Evolutionary conservation across 2,888 invertebrate genomes (phyloP), one percentile per base, ranked within the genome.

Genomic region (Ennomos erosarius): DNA sequence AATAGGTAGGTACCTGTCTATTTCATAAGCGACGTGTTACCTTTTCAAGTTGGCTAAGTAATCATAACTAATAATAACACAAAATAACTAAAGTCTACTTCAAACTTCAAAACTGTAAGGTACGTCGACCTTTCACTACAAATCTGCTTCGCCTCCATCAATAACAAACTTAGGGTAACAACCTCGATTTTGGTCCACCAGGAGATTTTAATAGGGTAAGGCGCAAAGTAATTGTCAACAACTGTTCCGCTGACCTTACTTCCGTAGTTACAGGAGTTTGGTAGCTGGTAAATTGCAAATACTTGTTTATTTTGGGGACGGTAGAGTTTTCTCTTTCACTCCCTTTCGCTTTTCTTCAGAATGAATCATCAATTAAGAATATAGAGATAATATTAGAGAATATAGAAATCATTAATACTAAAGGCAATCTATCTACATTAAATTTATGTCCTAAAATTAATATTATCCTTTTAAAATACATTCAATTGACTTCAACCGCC

Each of bases 221-320:
- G 58, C 40, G 62, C 33, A 39, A 64, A 67, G 64, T 59, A 64
- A 67, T 67, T 60, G 67, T 62, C 67, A 67, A 64, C 66, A 62
- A 66, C 66, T 64, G 66, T 50, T 64, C 45, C 59, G 43, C 40
- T 45, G 48, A 52, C 53, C 47, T 42, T 43, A 53, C 35, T 63
- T 66, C 48, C 13, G 35, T 51, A 43, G 51, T 53, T 46, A n/a
- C 49, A 13, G 51, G 44, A 40, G 37, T 26, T 26, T n/a, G 38
- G 58, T 56, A 58, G 55, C 58, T 46, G 38, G 42, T 43, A 55
- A 58, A 60, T 60, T 52, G 52, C 47, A 53, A 65, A 65, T 58
- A 62, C 53, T 55, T 58, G 60, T 55, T 62, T 51, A 62, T 59
- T 59, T 46, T 26, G 9, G 54, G 40, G 11, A 46, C 33, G 52